A percentile compares a stretch with the other conserved stretches of the same genome.
Evolutionary conservation across 2,113 vertebrate genomes (phyloP).

Genomic region (Bucco capensis): DNA sequence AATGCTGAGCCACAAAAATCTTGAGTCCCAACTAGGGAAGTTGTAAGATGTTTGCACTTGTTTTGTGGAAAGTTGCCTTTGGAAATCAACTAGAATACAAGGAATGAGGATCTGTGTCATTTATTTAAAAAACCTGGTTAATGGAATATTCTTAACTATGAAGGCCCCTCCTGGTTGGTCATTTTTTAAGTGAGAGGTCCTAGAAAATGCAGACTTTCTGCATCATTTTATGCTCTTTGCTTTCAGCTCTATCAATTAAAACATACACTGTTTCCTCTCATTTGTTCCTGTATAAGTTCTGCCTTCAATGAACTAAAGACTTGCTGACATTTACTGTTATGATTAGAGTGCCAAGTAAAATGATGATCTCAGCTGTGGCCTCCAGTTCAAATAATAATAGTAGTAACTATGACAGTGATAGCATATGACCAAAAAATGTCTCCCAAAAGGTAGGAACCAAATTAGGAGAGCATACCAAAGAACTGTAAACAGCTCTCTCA

Average conservation of each 20-base stretch:
- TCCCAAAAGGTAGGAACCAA: background rate
- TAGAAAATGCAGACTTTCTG: background rate
- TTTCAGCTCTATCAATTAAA: background rate
- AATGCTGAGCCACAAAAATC: background rate
- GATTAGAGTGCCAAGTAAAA: background rate
- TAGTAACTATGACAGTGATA: constrained; percentile 4
- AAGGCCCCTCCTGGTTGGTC: background rate
- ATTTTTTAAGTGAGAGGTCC: background rate
- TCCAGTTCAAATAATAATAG: constrained; percentile 17
- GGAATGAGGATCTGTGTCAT: background rate
- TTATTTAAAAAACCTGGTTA: background rate
- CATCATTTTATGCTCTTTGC: background rate
- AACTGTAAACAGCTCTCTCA: background rate
- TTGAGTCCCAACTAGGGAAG: background rate
- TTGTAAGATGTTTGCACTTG: background rate
- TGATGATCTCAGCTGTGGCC: constrained; percentile 1
- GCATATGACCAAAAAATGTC: background rate
- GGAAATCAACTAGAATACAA: background rate
- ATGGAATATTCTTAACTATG: background rate
- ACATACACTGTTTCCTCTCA: background rate
- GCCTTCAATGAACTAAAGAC: background rate
- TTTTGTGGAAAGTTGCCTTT: background rate
- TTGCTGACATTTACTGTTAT: background rate
- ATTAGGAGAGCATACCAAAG: background rate
- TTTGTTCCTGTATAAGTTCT: background rate